Conservation (phyloP, 2,888 invertebrate genomes). For the Cryptophagus acutangulus region DNA sequence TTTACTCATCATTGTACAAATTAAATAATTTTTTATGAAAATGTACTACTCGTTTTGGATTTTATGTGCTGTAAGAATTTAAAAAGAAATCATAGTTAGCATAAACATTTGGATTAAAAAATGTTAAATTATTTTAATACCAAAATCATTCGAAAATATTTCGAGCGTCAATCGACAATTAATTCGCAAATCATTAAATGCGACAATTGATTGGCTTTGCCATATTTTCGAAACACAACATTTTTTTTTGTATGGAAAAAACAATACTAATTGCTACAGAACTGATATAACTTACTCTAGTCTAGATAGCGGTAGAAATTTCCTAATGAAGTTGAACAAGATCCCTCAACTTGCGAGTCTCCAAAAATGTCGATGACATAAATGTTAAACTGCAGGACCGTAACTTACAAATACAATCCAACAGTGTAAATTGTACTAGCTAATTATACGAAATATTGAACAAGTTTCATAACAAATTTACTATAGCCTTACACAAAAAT, state of each 20-base stretch:
- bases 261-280: constrained; percentile 29
- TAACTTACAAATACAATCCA: constrained; percentile 51
- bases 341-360: constrained; percentile 34
- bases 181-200: background rate
- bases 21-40: background rate
- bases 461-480: background rate
- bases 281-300: constrained; percentile 38
- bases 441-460: background rate
- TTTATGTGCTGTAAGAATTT: background rate
- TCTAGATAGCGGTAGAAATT: constrained; percentile 30
- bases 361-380: constrained; percentile 34
- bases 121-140: no score
- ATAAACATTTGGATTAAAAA: background rate
- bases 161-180: no score
- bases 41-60: background rate
- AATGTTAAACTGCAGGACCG: constrained; percentile 40
- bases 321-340: constrained; percentile 33
- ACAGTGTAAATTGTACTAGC: constrained; percentile 18
- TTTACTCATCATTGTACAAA: constrained; percentile 9
- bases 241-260: constrained; percentile 12
- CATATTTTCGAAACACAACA: constrained; percentile 25
- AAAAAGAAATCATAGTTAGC: background rate
- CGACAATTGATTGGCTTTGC: no score
- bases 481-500: background rate
- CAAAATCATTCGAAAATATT: background rate